Evolutionary conservation across 2,888 invertebrate genomes (phyloP).

Genomic region (Leptinotarsa rubiginosa): DNA sequence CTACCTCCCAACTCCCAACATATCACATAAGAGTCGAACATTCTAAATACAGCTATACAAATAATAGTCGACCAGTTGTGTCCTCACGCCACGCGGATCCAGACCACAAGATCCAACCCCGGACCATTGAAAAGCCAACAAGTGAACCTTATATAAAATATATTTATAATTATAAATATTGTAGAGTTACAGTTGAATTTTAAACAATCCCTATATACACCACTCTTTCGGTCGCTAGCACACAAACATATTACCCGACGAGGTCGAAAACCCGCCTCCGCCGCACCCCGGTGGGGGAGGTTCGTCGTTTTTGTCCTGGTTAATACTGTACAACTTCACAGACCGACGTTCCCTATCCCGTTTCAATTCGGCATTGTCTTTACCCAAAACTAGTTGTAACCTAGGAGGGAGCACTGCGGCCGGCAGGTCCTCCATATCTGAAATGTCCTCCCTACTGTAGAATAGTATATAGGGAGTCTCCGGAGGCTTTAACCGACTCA

Average conservation of each 20-base stretch:
- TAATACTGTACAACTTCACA: constrained; percentile 52
- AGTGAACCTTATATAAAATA: constrained; percentile 19
- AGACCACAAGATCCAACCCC: background rate
- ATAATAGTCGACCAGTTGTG: background rate
- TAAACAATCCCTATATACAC: constrained; percentile 35
- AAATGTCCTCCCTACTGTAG: constrained; percentile 69
- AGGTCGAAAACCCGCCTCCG: constrained; percentile 62
- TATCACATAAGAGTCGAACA: constrained; percentile 6
- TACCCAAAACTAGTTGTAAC: constrained; percentile 57
- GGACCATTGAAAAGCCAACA: background rate
- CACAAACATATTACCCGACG: constrained; percentile 63
- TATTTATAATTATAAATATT: constrained; percentile 25
- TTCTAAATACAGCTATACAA: constrained; percentile 4
- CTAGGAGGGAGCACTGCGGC: constrained; percentile 54
- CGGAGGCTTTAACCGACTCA: constrained; percentile 75
- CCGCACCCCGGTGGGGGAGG: constrained; percentile 70
- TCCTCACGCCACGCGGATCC: background rate
- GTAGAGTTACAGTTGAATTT: constrained; percentile 26
- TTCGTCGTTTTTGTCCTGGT: constrained; percentile 66
- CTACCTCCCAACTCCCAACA: background rate
- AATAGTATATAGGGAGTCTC: constrained; percentile 88
- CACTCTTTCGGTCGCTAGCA: constrained; percentile 52
- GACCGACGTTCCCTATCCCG: constrained; percentile 55
- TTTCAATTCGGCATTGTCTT: constrained; percentile 60
- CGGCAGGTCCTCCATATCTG: constrained; percentile 58